Conservation (phyloP, 1,140 invertebrate species). For the Cylas formicarius region DNA sequence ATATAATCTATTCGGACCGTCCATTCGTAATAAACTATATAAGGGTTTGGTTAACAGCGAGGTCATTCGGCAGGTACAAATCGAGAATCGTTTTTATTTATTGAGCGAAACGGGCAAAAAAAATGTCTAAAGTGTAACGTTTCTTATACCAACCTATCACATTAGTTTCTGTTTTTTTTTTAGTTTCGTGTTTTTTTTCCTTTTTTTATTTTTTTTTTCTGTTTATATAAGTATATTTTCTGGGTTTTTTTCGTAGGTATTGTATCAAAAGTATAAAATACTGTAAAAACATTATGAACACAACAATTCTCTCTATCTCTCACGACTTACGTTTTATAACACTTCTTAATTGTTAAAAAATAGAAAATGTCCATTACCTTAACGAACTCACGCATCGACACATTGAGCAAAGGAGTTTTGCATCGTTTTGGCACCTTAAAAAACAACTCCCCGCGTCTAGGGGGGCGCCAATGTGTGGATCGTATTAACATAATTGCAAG, state of each 20-base stretch:
- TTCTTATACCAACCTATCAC: conserved; percentile 24
- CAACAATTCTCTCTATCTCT: conserved; percentile 43
- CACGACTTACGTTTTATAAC: conserved; percentile 33
- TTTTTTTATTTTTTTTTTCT: conserved; percentile 26
- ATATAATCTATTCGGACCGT: too few species aligned
- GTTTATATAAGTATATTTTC: conserved; percentile 18
- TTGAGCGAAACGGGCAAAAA: conserved; percentile 19
- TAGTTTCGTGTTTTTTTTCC: conserved; percentile 11
- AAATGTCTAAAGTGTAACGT: conserved; percentile 12
- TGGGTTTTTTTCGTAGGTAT: too few species aligned
- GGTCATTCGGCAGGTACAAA: conserved; percentile 36
- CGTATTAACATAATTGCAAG: not conserved
- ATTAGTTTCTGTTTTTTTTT: conserved; percentile 19
- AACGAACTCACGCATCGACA: conserved; percentile 12
- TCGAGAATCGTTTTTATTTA: too few species aligned
- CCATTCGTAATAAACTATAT: too few species aligned
- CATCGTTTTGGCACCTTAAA: conserved; percentile 19
- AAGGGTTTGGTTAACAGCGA: conserved; percentile 37
- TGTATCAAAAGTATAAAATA: conserved; percentile 45
- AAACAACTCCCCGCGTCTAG: too few species aligned
- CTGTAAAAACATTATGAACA: conserved; percentile 43
- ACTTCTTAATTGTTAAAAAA: conserved; percentile 19
- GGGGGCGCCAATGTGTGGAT: conserved; percentile 14
- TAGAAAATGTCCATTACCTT: conserved; percentile 9
- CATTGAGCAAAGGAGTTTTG: conserved; percentile 16